These are phyloP conservation scores for Caenorhabditis remanei DNA, from an alignment of 1,140 invertebrate genomes.

Conservation along the genomic window DNA sequence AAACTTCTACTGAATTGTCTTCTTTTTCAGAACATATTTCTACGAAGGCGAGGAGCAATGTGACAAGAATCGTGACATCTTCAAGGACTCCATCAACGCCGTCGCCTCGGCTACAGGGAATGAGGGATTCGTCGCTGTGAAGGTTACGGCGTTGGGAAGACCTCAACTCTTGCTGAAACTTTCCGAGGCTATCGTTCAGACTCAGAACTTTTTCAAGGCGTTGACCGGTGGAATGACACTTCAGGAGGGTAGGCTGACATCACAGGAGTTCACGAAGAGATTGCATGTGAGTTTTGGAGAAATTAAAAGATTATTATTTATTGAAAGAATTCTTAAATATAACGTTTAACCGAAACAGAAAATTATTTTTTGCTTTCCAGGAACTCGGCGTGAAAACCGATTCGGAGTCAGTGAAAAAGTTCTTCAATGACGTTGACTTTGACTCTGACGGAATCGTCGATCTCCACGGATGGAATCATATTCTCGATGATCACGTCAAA, in stretches of 20 bases:
- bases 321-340: not conserved
- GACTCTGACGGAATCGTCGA: slow-evolving; percentile 86
- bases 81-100: slow-evolving; percentile 92
- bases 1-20: not conserved
- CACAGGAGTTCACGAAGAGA: slow-evolving; percentile 88
- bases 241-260: slow-evolving; percentile 77
- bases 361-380: slow-evolving; percentile 62
- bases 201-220: slow-evolving; percentile 90
- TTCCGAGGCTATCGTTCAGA: slow-evolving; percentile 91
- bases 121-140: slow-evolving; percentile 95
- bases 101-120: slow-evolving; percentile 92
- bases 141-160: slow-evolving; percentile 94
- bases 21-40: slow-evolving; percentile 86
- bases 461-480: slow-evolving; percentile 96
- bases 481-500: slow-evolving; percentile 84
- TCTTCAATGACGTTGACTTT: slow-evolving; percentile 76
- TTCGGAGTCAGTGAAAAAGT: slow-evolving; percentile 76
- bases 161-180: slow-evolving; percentile 91
- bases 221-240: slow-evolving; percentile 69
- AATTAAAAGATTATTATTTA: not conserved
- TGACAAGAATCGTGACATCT: slow-evolving; percentile 97
- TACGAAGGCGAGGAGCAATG: slow-evolving; percentile 97
- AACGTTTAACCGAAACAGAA: not conserved
- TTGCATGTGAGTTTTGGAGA: slow-evolving; percentile 80
- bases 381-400: slow-evolving; percentile 79